Conservation (phyloP, 2,797 vertebrate species). For the Gobio occitaniae region DNA sequence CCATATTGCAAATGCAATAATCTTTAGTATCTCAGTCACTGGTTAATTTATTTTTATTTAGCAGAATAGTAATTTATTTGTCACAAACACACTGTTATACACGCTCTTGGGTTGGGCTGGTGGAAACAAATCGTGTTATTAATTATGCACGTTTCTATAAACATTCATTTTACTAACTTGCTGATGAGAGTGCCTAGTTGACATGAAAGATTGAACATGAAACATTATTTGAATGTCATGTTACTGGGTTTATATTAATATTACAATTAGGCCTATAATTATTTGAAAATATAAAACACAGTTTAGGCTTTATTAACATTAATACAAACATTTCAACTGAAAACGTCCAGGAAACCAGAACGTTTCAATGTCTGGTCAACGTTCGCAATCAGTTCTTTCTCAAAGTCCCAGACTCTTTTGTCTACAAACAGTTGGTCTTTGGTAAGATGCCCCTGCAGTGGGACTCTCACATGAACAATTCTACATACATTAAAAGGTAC, state of each 20-base stretch:
- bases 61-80: background rate
- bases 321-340: background rate
- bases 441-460: slow-evolving; percentile 45
- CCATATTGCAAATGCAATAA: no score
- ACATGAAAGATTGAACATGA: background rate
- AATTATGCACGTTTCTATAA: no score
- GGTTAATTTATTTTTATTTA: background rate
- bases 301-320: background rate
- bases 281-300: background rate
- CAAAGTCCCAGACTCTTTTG: slow-evolving; percentile 65
- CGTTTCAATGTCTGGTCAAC: slow-evolving; percentile 49
- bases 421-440: slow-evolving; percentile 61
- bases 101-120: background rate
- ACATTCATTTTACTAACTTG: no score
- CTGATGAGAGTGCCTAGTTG: background rate
- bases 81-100: background rate
- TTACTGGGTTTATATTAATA: background rate
- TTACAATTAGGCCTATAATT: background rate
- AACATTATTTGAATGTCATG: background rate
- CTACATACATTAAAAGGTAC: slow-evolving; percentile 57
- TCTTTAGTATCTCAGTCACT: background rate
- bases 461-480: slow-evolving; percentile 61
- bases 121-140: background rate
- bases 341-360: slow-evolving; percentile 29
- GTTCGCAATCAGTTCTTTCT: slow-evolving; percentile 47